A percentile compares a stretch with the other conserved stretches of the same genome.
phyloP scores from a whole-genome alignment of 2,113 vertebrate genomes.

The Lepisosteus oculatus region DNA sequence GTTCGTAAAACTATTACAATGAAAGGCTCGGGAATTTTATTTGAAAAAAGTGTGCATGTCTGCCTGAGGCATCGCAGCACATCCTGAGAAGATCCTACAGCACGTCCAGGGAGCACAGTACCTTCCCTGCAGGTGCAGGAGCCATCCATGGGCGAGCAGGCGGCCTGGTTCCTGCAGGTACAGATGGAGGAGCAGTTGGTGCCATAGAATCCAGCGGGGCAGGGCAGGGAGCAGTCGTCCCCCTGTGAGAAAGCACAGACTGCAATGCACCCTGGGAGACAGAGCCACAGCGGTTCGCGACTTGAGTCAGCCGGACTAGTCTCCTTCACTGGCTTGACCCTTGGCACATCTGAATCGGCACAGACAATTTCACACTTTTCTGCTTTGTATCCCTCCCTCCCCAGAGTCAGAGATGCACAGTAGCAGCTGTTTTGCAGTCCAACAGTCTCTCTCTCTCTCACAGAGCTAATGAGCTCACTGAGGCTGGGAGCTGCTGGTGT shows the following conservation, averaged over 20 bases:
- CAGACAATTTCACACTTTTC: too few relatives aligned
- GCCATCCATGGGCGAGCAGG: constrained; percentile 85
- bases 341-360: too few relatives aligned
- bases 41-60: too few relatives aligned
- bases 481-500: constrained; percentile 13
- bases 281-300: background rate
- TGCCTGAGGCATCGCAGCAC: too few relatives aligned
- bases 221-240: constrained; percentile 79
- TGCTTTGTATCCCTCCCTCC: too few relatives aligned
- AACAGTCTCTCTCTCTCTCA: constrained; percentile 51
- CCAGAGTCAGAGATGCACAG: background rate
- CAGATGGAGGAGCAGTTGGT: constrained; percentile 85
- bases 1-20: too few relatives aligned
- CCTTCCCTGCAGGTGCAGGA: constrained; percentile 91
- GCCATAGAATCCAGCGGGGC: constrained; percentile 79
- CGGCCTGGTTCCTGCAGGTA: constrained; percentile 78
- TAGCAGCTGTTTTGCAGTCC: constrained; percentile 13
- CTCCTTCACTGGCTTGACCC: too few relatives aligned
- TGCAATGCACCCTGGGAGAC: background rate
- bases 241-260: constrained; percentile 64
- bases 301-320: too few relatives aligned
- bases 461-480: constrained; percentile 37
- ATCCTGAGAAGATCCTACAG: too few relatives aligned
- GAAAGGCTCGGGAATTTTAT: too few relatives aligned
- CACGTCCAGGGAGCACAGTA: constrained; percentile 41